Evolutionary conservation across 2,797 vertebrate genomes (phyloP).

Genomic region (Ctenochaetus hawaiiensis): DNA sequence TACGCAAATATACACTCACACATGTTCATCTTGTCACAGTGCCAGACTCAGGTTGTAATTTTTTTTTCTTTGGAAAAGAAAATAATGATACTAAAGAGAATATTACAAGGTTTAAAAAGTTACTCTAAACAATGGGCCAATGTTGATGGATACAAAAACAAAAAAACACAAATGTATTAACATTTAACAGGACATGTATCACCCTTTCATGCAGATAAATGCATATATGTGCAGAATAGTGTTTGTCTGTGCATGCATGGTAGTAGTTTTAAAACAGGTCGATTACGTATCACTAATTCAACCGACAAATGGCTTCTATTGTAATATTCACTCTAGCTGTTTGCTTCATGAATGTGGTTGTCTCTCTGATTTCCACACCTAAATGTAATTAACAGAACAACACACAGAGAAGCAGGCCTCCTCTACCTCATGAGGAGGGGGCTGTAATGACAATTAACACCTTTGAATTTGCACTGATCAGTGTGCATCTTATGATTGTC

Average conservation of each 20-base stretch:
- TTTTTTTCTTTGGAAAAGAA: not conserved
- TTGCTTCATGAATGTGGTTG: not conserved
- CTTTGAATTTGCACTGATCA: conserved; percentile 55
- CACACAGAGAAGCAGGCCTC: not conserved
- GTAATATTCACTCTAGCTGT: conserved; percentile 12
- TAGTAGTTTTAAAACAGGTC: not conserved
- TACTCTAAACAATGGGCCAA: not conserved
- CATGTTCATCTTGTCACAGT: not conserved
- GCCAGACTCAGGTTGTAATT: not conserved
- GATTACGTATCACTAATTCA: conserved; percentile 11
- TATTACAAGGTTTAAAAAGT: not conserved
- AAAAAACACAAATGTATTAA: not conserved
- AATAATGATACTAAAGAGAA: not conserved
- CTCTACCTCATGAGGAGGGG: not conserved
- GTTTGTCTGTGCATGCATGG: not conserved
- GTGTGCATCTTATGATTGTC: conserved; percentile 44
- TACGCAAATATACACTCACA: not conserved
- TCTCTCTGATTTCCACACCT: conserved; percentile 21
- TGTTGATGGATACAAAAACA: conserved; percentile 5
- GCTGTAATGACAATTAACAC: conserved; percentile 45
- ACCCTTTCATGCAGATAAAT: conserved; percentile 12
- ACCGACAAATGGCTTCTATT: conserved; percentile 6
- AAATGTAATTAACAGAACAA: conserved; percentile 39
- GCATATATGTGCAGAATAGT: too few species aligned
- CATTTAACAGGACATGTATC: not conserved